A percentile compares a stretch with the other conserved stretches of the same genome.
These are phyloP conservation scores for Oncorhynchus kisutch DNA, from an alignment of 2,113 vertebrate genomes.

Conservation along the genomic window DNA sequence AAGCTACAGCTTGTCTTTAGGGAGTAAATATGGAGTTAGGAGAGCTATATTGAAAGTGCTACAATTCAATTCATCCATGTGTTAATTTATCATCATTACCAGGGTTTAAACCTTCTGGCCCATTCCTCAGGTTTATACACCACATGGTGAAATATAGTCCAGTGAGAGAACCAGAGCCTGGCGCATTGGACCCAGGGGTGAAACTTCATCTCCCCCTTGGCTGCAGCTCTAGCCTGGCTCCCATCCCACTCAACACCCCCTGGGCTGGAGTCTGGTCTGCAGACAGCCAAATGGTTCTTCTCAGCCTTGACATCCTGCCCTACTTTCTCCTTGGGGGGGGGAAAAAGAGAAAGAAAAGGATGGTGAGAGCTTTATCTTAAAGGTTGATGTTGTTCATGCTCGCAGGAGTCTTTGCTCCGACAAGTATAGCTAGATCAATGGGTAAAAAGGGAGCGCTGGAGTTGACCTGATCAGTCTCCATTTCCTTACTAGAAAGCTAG, in stretches of 20 bases:
- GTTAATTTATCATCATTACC: slow-evolving; percentile 74
- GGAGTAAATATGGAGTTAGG: slow-evolving; percentile 46
- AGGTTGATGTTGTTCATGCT: slow-evolving; percentile 8
- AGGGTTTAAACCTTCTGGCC: slow-evolving; percentile 45
- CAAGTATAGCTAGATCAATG: background rate
- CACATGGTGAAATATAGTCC: slow-evolving; percentile 59
- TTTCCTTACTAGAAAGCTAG: too few species aligned
- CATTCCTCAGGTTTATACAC: slow-evolving; percentile 48
- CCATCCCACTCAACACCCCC: slow-evolving; percentile 45
- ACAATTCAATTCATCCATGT: slow-evolving; percentile 56
- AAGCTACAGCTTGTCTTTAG: slow-evolving; percentile 20
- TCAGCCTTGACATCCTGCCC: slow-evolving; percentile 46
- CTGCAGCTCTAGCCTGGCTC: slow-evolving; percentile 53
- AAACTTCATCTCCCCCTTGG: slow-evolving; percentile 59
- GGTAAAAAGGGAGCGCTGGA: background rate
- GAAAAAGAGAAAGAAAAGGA: background rate
- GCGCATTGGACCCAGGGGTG: slow-evolving; percentile 52
- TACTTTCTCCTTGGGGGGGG: slow-evolving; percentile 10
- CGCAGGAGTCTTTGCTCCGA: background rate
- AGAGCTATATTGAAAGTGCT: slow-evolving; percentile 11
- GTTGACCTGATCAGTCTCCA: background rate
- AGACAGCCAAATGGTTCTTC: slow-evolving; percentile 47
- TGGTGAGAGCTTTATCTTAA: background rate
- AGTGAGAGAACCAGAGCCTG: slow-evolving; percentile 59
- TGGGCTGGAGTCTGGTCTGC: slow-evolving; percentile 41